phyloP scores from a whole-genome alignment of 2,888 invertebrate genomes.

The Andrena praecox region DNA sequence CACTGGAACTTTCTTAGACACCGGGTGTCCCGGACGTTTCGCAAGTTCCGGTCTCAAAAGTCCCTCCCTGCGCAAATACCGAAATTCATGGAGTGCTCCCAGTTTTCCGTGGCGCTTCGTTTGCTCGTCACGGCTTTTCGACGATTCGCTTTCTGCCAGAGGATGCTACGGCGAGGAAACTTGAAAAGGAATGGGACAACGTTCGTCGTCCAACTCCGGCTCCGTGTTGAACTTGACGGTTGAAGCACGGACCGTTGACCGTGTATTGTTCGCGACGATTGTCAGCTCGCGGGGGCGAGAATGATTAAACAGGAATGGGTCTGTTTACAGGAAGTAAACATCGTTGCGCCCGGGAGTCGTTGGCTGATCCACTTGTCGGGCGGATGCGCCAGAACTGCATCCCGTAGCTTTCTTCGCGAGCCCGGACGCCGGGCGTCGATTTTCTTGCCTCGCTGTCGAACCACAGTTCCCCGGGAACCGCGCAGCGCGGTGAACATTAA shows the following conservation, averaged over 20 bases:
- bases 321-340: conserved; percentile 58
- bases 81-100: neutral
- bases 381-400: neutral
- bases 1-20: neutral
- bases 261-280: conserved; percentile 54
- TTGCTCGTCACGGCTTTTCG: neutral
- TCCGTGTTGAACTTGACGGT: conserved; percentile 26
- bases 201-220: neutral
- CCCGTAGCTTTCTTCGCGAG: conserved; percentile 6
- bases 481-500: conserved; percentile 1
- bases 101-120: neutral
- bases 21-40: neutral
- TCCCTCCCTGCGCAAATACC: neutral
- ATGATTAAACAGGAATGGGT: conserved; percentile 64
- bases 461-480: neutral
- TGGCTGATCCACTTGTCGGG: conserved; percentile 15
- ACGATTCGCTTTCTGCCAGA: conserved; percentile 1
- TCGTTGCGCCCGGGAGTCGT: conserved; percentile 32
- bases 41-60: neutral
- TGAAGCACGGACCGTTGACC: conserved; percentile 44
- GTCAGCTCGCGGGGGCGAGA: conserved; percentile 45
- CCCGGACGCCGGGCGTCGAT: neutral
- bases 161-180: neutral
- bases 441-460: neutral
- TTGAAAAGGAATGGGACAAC: neutral